Percentiles rank a stretch among this genome's conserved stretches.
phyloP scores from a whole-genome alignment of 2,113 vertebrate species.

The Addax nasomaculatus region DNA sequence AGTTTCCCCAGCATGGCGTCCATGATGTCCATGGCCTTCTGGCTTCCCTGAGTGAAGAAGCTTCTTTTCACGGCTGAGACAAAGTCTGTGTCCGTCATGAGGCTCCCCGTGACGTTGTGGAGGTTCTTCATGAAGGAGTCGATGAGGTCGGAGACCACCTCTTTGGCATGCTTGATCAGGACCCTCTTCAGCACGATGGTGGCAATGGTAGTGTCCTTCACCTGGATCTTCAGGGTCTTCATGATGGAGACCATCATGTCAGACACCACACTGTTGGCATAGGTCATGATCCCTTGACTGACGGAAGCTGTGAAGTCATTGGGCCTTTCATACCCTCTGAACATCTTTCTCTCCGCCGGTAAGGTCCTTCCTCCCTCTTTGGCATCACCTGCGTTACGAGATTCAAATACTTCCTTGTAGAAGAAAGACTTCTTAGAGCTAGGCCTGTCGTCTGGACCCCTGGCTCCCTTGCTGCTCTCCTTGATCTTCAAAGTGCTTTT shows the following conservation, averaged over 20 bases:
- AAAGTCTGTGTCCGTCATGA: conserved; percentile 73
- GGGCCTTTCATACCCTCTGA: conserved; percentile 26
- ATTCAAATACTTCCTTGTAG: conserved; percentile 71
- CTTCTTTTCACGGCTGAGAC: conserved; percentile 66
- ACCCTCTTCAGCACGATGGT: conserved; percentile 67
- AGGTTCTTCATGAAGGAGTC: conserved; percentile 67
- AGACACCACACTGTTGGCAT: conserved; percentile 68
- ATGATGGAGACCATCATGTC: conserved; percentile 73
- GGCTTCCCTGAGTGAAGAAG: conserved; percentile 43
- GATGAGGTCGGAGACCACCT: conserved; percentile 63
- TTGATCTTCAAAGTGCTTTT: conserved; percentile 54
- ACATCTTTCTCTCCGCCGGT: conserved; percentile 13
- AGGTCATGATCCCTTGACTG: conserved; percentile 71
- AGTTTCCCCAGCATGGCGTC: conserved; percentile 65
- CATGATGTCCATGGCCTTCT: conserved; percentile 64
- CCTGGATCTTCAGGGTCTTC: conserved; percentile 63
- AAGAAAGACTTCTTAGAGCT: conserved; percentile 63
- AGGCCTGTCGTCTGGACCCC: conserved; percentile 35
- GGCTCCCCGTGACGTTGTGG: conserved; percentile 41
- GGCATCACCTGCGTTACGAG: conserved; percentile 46
- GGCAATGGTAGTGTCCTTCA: conserved; percentile 60
- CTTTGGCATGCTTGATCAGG: conserved; percentile 63
- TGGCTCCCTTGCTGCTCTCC: conserved; percentile 34
- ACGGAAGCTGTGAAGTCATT: conserved; percentile 56
- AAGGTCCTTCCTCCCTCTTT: not conserved